Conservation (phyloP, 2,113 vertebrate species). For the Irena cyanogastra region DNA sequence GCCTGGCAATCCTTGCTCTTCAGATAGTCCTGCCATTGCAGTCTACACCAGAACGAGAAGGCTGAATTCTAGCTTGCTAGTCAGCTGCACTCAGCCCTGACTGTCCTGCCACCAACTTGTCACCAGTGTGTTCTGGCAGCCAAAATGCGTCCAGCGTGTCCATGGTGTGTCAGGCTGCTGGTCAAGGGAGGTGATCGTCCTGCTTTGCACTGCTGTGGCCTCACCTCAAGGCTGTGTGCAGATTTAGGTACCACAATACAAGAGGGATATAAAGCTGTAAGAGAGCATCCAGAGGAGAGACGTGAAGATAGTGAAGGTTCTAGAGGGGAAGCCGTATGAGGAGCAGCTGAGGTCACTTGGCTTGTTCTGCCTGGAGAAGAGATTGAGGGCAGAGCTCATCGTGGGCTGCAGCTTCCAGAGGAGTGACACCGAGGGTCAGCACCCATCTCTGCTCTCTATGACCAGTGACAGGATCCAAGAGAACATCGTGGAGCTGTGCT, state of each 20-base stretch:
- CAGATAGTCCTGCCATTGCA: background rate
- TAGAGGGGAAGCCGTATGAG: background rate
- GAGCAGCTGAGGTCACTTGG: background rate
- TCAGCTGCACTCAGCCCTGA: background rate
- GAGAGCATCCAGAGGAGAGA: background rate
- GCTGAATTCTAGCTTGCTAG: background rate
- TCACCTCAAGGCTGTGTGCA: background rate
- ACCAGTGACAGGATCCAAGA: background rate
- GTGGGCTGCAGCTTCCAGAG: background rate
- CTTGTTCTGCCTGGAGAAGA: background rate
- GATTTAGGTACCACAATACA: background rate
- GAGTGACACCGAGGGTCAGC: background rate
- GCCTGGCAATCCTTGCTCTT: background rate
- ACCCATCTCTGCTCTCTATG: fast-evolving
- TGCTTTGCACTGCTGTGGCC: background rate
- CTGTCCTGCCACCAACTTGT: background rate
- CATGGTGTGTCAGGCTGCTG: background rate
- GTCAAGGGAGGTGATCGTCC: fast-evolving
- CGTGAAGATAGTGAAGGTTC: background rate
- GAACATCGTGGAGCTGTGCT: background rate
- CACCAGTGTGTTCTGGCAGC: background rate
- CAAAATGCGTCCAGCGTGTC: background rate
- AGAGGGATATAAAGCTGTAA: background rate
- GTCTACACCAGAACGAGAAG: background rate
- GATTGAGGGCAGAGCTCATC: background rate